Conservation (phyloP, 2,113 vertebrate genomes). For the Xiphophorus couchianus region DNA sequence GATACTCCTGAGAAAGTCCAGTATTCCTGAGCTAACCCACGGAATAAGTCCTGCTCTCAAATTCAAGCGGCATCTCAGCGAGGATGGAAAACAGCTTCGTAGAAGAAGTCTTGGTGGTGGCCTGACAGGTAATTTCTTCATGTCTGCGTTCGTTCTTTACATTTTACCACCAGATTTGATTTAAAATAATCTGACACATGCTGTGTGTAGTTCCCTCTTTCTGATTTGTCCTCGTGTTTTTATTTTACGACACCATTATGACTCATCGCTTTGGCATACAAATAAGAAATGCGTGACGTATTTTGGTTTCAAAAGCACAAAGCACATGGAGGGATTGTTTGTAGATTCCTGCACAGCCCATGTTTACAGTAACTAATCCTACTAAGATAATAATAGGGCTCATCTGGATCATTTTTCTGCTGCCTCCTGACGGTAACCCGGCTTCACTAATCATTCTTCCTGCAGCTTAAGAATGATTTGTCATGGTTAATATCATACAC, state of each 20-base stretch:
- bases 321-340: background rate
- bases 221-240: background rate
- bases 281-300: background rate
- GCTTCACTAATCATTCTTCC: too few relatives aligned
- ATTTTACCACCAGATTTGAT: background rate
- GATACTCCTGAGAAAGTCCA: slow-evolving; percentile 86
- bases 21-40: slow-evolving; percentile 86
- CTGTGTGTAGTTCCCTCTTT: background rate
- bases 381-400: background rate
- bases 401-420: too few relatives aligned
- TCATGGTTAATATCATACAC: background rate
- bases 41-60: slow-evolving; percentile 81
- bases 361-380: background rate
- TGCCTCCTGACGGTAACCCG: too few relatives aligned
- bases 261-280: slow-evolving; percentile 4
- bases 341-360: background rate
- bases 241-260: background rate
- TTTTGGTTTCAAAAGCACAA: slow-evolving; percentile 3
- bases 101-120: slow-evolving; percentile 93
- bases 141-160: background rate
- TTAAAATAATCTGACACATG: background rate
- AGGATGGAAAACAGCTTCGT: slow-evolving; percentile 87
- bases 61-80: slow-evolving; percentile 87
- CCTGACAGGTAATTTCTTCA: slow-evolving; percentile 71
- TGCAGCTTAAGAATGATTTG: background rate